phyloP scores from a whole-genome alignment of 2,888 invertebrate species.

The Helleia helle region DNA sequence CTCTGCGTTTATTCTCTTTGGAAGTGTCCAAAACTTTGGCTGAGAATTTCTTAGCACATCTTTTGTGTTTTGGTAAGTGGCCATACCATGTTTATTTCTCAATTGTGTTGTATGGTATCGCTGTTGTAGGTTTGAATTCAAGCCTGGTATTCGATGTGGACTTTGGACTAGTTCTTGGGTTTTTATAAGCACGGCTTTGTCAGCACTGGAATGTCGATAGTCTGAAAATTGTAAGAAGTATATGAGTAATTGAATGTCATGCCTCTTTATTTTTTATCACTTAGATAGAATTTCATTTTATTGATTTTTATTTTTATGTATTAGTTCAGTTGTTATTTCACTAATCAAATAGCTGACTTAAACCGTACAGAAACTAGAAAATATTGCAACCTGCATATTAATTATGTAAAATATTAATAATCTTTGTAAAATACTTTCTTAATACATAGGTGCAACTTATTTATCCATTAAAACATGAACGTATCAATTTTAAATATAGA shows the following conservation, averaged over 20 bases:
- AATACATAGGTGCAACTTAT: too few relatives aligned
- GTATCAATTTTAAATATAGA: too few relatives aligned
- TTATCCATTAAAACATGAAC: too few relatives aligned
- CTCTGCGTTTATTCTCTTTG: constrained; percentile 45
- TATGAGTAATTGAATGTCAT: not conserved
- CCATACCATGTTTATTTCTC: constrained; percentile 45
- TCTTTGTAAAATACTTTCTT: not conserved
- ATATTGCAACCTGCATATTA: not conserved
- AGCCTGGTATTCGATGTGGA: constrained; percentile 36
- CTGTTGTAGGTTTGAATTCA: constrained; percentile 39
- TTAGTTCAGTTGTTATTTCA: too few relatives aligned
- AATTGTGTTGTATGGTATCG: constrained; percentile 48
- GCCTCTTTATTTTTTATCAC: too few relatives aligned
- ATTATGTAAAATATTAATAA: not conserved
- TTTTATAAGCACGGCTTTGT: constrained; percentile 51
- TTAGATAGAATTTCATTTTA: too few relatives aligned
- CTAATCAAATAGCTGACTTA: too few relatives aligned
- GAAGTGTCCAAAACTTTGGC: constrained; percentile 76
- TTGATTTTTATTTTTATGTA: too few relatives aligned
- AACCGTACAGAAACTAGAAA: too few relatives aligned
- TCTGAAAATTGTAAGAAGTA: constrained; percentile 46
- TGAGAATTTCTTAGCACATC: constrained; percentile 31
- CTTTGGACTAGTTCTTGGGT: constrained; percentile 37
- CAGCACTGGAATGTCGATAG: constrained; percentile 79
- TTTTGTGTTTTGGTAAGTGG: constrained; percentile 34